Base-by-base conservation (phyloP, 2,797 vertebrate genomes). In the Enteromius argenteus region DNA sequence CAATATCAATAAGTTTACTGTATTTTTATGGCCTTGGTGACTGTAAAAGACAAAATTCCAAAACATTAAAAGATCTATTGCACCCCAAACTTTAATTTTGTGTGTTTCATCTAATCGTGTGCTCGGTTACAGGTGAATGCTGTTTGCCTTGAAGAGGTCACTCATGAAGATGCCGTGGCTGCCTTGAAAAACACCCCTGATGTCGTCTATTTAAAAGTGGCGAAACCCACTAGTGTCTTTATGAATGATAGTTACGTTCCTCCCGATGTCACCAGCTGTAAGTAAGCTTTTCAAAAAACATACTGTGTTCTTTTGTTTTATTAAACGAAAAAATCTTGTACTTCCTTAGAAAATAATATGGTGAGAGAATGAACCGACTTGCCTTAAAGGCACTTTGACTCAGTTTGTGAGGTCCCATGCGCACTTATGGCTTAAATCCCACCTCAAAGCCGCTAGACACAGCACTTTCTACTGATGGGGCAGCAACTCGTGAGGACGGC, bases 101-200 rank as follows among this genome's bases (percentile, higher is more conserved):
- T 81, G 32, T 71, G 35, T 89, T 86, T 85, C 21, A 76, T 56
- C 53, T 37, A n/a, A 71, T n/a, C 21, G 39, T 68, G 15, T 53
- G 21, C 7, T 81, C 39, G 69, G 6, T 81, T 91, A 27, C 86
- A 99, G 98, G 98, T 99, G 67, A 99, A 99, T 79, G 92, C 91
- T 73, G 93, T 91, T 74, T 94, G 93, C 90, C 90, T 96, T 90
- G 98, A 99, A 93, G 98, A 99, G 90, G 98, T 99, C 86, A 96
- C 96, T 88, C 98, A 99, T 35, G 98, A 99, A 93, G 98, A 99
- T 81, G 98, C 98, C 11, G 98, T 99, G 89, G 95, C 96, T 10
- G 98, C 97, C 88, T 95, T 99, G 90, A 99, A 99, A 93, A 98
- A 98, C 60, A 99, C 98, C 11, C 95, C 97, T 27, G 98, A 99